Evolutionary conservation across 2,888 invertebrate species (phyloP), one percentile per base, ranked within the genome.

Genomic region (Acrobasis repandana): DNA sequence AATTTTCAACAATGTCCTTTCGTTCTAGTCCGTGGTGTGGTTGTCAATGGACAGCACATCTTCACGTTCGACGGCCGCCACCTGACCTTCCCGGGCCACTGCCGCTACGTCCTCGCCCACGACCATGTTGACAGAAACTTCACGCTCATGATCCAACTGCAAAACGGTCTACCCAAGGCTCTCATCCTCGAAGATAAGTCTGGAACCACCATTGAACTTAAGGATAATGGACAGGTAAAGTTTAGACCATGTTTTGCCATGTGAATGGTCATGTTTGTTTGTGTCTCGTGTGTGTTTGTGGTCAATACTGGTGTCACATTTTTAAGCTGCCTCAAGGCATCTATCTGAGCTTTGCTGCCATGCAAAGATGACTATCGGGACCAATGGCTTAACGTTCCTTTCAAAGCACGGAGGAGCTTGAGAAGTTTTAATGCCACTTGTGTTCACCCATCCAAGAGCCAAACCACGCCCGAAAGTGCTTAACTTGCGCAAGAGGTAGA

Each of bases 81-180:
- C 79, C 89, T 95, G 68, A 95, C 95, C 9, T 95, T 97, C 93
- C 95, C 95, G 0, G 97, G 97, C 47, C 93, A 93, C 57, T 98
- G 98, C 91, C 95, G 95, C 77, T 98, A 98, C 83, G 89, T 98
- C 0, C 88, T 98, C 8, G 96, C 95, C 0, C 95, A 96, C 73
- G 98, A 98, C 85, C 95, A 95, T 74, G 94, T 95, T 15, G 95
- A 98, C 82, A 95, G 96, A 65, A 97, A 97, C 93, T 98, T 98
- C 93, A 95, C 96, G 0, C 93, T 98, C 9, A 91, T 95, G 58
- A 94, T 95, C 11, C 95, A 96, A 73, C 94, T 96, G 60, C 92
- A 93, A 48, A 94, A 95, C 67, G 96, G 96, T n/a, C 92, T 93
- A 56, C 90, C 96, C 18, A 93, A 94, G 70, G 93, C 95, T 0